Conservation (phyloP, 2,888 invertebrate genomes). For the Orthosia gracilis region DNA sequence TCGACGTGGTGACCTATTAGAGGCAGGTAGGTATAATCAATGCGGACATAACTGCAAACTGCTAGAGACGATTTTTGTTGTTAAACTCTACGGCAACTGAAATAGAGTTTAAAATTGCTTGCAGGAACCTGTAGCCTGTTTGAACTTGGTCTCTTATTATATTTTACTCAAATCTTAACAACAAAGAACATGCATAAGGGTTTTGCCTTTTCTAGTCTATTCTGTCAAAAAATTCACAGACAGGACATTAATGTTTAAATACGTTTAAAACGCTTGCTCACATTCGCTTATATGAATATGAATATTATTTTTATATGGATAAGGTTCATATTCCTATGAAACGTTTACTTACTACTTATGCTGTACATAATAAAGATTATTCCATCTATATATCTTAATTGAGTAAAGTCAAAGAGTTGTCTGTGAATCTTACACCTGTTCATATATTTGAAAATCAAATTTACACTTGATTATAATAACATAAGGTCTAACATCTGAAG, state of each 20-base stretch:
- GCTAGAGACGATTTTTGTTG: not conserved
- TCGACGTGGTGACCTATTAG: not conserved
- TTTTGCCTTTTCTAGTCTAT: not conserved
- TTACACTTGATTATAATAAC: not conserved
- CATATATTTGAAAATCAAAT: too few species aligned
- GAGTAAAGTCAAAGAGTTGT: not conserved
- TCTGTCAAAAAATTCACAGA: not conserved
- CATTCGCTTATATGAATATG: not conserved
- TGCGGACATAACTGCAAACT: not conserved
- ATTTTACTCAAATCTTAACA: too few species aligned
- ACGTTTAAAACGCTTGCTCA: not conserved
- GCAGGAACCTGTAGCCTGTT: not conserved
- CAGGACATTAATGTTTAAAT: not conserved
- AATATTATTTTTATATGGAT: rapidly evolving
- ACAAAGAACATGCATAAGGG: too few species aligned
- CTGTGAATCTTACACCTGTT: not conserved
- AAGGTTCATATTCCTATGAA: not conserved
- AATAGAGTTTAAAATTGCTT: not conserved
- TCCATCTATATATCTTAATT: too few species aligned
- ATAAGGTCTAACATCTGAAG: not conserved
- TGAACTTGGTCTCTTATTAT: not conserved
- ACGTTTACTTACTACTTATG: not conserved
- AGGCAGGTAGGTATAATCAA: not conserved
- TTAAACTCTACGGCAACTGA: not conserved
- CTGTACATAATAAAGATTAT: too few species aligned